These are phyloP conservation scores for Physeter macrocephalus DNA, from an alignment of 2,113 vertebrate species.

Conservation along the genomic window DNA sequence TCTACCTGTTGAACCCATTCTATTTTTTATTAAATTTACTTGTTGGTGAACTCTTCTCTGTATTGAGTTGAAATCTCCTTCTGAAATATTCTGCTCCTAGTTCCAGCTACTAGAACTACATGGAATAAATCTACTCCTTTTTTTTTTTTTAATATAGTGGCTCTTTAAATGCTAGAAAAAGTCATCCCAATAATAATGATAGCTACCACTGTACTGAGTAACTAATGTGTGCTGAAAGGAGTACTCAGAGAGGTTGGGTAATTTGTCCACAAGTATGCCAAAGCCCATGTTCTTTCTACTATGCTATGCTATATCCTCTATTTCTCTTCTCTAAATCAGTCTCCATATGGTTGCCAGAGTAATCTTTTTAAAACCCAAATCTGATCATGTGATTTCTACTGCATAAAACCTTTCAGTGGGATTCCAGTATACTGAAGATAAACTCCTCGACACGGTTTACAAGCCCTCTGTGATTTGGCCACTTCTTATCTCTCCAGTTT, in stretches of 20 bases:
- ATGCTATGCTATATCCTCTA: background rate
- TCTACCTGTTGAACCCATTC: background rate
- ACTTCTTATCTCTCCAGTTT: background rate
- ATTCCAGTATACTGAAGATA: background rate
- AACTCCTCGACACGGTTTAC: background rate
- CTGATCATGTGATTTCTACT: background rate
- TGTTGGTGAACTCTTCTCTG: background rate
- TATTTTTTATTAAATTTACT: background rate
- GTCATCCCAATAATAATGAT: background rate
- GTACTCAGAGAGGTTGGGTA: background rate
- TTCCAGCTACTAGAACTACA: background rate
- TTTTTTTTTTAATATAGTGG: background rate
- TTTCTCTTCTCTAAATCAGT: background rate
- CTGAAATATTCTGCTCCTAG: background rate
- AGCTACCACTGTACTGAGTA: background rate
- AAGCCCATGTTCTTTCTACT: background rate
- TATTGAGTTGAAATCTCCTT: background rate
- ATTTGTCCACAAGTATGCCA: background rate
- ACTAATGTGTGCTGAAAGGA: background rate
- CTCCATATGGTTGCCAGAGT: background rate
- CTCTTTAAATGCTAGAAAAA: background rate
- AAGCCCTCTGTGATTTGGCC: background rate
- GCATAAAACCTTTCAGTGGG: background rate
- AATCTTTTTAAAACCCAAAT: background rate
- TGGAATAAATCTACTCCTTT: background rate